Conservation (phyloP, 2,113 vertebrate genomes). For the Mus musculus region DNA sequence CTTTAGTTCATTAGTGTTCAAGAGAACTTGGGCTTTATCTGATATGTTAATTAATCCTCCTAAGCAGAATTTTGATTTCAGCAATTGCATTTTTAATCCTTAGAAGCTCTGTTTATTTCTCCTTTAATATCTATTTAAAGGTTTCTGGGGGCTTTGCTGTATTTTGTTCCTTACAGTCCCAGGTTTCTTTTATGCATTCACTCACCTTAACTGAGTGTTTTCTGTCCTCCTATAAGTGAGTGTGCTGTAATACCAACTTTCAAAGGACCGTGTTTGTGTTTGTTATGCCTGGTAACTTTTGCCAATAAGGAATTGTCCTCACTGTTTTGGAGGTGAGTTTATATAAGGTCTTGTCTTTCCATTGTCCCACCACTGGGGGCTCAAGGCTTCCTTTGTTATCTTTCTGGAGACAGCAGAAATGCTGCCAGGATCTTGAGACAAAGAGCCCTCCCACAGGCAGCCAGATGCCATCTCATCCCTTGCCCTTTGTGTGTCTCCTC, state of each 20-base stretch:
- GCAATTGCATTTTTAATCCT: slow-evolving; percentile 3
- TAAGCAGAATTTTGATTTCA: slow-evolving; percentile 16
- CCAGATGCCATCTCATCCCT: background rate
- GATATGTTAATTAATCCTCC: background rate
- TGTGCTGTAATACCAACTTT: background rate
- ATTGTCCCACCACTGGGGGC: background rate
- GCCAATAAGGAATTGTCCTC: background rate
- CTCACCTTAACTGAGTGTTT: background rate
- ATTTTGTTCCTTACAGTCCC: slow-evolving; percentile 21
- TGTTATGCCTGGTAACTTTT: background rate
- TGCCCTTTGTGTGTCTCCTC: background rate
- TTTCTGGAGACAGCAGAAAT: background rate
- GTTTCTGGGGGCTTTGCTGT: background rate
- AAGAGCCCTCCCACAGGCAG: background rate
- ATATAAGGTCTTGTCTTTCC: background rate
- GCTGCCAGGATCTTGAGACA: background rate
- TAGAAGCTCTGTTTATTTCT: background rate
- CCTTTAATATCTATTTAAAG: slow-evolving; percentile 17
- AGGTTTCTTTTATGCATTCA: slow-evolving; percentile 12
- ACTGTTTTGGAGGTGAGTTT: background rate
- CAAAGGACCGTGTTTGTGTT: background rate
- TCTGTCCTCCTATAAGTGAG: background rate
- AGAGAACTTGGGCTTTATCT: background rate
- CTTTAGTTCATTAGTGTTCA: background rate
- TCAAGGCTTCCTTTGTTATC: background rate